Evolutionary conservation across 2,113 vertebrate species (phyloP).

Genomic region (Bos taurus): ARS-UCD2.0 NC_037330.1:81823001-81823500

Average conservation of each 20-base stretch:
- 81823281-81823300: not conserved
- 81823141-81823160: not conserved
- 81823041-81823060: not conserved
- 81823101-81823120: not conserved
- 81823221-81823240: not conserved
- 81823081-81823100: not conserved
- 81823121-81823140: not conserved
- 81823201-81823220: not conserved
- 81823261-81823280: not conserved
- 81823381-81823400: slow-evolving; percentile 40
- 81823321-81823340: not conserved
- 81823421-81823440: not conserved
- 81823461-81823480: not conserved
- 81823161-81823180: not conserved
- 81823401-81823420: slow-evolving; percentile 34
- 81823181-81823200: not conserved
- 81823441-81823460: slow-evolving; percentile 32
- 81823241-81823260: not conserved
- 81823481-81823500: not conserved
- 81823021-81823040: not conserved
- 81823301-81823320: slow-evolving; percentile 6
- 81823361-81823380: slow-evolving; percentile 52
- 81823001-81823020: not conserved
- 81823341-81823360: slow-evolving; percentile 32
- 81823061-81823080: not conserved